These are phyloP conservation scores for Liodrosophila aerea DNA, from an alignment of 2,888 invertebrate genomes.

Conservation along the genomic window DNA sequence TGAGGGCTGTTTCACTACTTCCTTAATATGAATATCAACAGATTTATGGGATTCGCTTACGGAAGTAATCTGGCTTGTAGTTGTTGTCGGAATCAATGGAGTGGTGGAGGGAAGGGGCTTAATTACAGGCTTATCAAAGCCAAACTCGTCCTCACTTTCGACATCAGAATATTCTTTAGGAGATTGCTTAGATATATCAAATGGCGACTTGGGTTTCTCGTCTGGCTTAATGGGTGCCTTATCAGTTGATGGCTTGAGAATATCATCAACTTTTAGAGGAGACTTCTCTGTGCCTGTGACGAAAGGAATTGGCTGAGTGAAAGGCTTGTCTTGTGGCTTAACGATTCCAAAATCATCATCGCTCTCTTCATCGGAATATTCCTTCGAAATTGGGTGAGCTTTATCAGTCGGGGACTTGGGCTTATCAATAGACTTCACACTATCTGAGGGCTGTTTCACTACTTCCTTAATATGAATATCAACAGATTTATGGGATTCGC, in stretches of 20 bases:
- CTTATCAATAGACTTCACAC: background rate
- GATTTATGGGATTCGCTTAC: constrained; percentile 9
- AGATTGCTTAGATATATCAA: background rate
- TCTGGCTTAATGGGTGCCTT: constrained; percentile 8
- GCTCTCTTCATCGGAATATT: background rate
- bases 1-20: constrained; percentile 4
- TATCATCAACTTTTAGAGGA: background rate
- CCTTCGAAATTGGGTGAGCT: background rate
- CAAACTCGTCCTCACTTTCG: constrained; percentile 5
- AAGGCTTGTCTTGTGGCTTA: constrained; percentile 2
- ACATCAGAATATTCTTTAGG: background rate
- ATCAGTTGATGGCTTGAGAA: constrained; percentile 4
- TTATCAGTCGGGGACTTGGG: constrained; percentile 8
- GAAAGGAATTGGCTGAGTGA: background rate
- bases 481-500: constrained; percentile 1
- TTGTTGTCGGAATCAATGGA: background rate
- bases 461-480: background rate
- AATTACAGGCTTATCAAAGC: constrained; percentile 10
- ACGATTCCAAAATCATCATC: background rate
- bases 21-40: constrained; percentile 5
- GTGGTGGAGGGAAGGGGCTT: background rate
- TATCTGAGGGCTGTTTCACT: background rate
- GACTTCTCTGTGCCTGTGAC: background rate
- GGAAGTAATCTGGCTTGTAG: background rate
- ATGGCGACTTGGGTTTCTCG: background rate